Evolutionary conservation across 2,113 vertebrate genomes (phyloP).

Genomic region (Melanotaenia duboulayi): DNA sequence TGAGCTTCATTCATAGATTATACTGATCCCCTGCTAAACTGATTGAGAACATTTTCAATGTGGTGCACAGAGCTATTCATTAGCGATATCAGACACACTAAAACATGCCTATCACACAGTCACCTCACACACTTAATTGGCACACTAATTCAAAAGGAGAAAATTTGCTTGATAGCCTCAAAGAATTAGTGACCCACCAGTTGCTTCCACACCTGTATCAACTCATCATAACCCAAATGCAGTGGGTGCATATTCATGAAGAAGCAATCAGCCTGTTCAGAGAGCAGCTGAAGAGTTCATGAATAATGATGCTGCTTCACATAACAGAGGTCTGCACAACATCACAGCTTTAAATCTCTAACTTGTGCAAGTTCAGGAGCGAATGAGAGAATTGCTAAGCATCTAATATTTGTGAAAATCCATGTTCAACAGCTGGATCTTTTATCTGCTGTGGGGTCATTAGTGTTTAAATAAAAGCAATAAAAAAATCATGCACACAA

Average conservation of each 20-base stretch:
- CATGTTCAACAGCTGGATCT: background rate
- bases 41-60: slow-evolving; percentile 17
- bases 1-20: slow-evolving; percentile 10
- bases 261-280: slow-evolving; percentile 35
- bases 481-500: background rate
- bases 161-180: background rate
- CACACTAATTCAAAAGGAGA: slow-evolving; percentile 6
- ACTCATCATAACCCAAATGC: slow-evolving; percentile 14
- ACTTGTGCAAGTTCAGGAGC: background rate
- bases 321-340: slow-evolving; percentile 1
- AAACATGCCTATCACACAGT: background rate
- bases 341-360: background rate
- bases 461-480: no score
- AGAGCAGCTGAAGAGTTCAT: slow-evolving; percentile 26
- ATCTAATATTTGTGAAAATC: background rate
- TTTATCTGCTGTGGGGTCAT: background rate
- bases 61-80: slow-evolving; percentile 15
- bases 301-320: slow-evolving; percentile 38
- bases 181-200: slow-evolving; percentile 14
- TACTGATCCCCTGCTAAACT: background rate
- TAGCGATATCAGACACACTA: slow-evolving; percentile 15
- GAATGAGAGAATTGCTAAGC: no score
- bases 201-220: slow-evolving; percentile 2
- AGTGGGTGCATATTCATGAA: slow-evolving; percentile 11
- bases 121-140: slow-evolving; percentile 13